These are phyloP conservation scores for Odontocerum albicorne DNA, from an alignment of 2,888 invertebrate species.

Conservation along the genomic window DNA sequence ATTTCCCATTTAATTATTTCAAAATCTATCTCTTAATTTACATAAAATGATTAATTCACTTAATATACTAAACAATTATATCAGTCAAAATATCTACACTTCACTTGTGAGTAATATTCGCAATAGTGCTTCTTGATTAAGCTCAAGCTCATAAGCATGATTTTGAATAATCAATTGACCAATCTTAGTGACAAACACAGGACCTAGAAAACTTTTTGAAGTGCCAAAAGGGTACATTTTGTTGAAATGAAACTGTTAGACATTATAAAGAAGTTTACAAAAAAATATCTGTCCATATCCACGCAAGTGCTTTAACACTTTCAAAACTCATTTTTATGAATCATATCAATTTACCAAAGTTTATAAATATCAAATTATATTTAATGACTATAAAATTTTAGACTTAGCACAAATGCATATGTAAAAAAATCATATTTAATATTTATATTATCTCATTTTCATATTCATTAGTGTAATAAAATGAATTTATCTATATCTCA, in stretches of 20 bases:
- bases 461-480: slow-evolving; percentile 6
- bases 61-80: too few species aligned
- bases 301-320: slow-evolving; percentile 35
- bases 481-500: slow-evolving; percentile 16
- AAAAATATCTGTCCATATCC: slow-evolving; percentile 18
- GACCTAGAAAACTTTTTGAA: slow-evolving; percentile 21
- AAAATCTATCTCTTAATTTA: too few species aligned
- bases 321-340: slow-evolving; percentile 17
- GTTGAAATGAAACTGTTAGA: slow-evolving; percentile 25
- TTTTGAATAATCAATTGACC: too few species aligned
- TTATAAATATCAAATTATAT: slow-evolving; percentile 14
- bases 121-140: too few species aligned
- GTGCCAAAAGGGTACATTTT: slow-evolving; percentile 27
- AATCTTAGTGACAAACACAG: too few species aligned
- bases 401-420: slow-evolving; percentile 22
- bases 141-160: too few species aligned
- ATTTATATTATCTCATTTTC: slow-evolving; percentile 17
- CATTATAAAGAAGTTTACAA: slow-evolving; percentile 7
- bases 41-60: too few species aligned
- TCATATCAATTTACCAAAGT: slow-evolving; percentile 20
- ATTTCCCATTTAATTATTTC: too few species aligned
- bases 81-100: too few species aligned
- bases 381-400: slow-evolving; percentile 15
- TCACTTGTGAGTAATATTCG: too few species aligned
- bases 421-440: slow-evolving; percentile 7